These are phyloP conservation scores for Sylvicapra grimmia DNA, from an alignment of 2,113 vertebrate species.

Conservation along the genomic window DNA sequence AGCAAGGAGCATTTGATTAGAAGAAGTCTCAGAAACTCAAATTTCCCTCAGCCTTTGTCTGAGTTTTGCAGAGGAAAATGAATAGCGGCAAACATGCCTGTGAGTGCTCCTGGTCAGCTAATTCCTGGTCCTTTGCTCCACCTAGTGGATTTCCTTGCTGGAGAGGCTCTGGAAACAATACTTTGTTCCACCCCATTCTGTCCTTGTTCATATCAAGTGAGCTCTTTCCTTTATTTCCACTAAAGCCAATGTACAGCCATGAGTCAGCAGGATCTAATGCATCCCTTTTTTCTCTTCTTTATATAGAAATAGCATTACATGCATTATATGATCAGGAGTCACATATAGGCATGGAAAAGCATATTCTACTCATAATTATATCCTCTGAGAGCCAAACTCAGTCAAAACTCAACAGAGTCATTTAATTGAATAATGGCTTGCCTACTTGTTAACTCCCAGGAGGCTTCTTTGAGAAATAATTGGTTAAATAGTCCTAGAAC, in stretches of 20 bases:
- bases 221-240: conserved; percentile 18
- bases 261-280: not conserved
- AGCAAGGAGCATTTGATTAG: conserved; percentile 15
- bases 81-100: not conserved
- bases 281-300: conserved; percentile 32
- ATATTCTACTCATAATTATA: conserved; percentile 9
- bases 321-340: not conserved
- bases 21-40: not conserved
- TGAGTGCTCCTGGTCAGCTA: not conserved
- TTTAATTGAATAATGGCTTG: conserved; percentile 2
- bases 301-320: not conserved
- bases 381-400: conserved; percentile 9
- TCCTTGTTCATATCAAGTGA: not conserved
- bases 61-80: not conserved
- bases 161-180: not conserved
- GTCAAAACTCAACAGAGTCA: not conserved
- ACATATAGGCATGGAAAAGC: not conserved
- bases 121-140: conserved; percentile 47
- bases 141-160: conserved; percentile 54
- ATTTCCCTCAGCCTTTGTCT: not conserved
- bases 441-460: not conserved
- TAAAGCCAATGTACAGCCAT: not conserved
- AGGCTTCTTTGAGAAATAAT: conserved; percentile 11
- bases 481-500: not conserved
- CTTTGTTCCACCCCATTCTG: not conserved